Base-by-base conservation (phyloP, 2,888 invertebrate genomes). In the Mellilla xanthometata region DNA sequence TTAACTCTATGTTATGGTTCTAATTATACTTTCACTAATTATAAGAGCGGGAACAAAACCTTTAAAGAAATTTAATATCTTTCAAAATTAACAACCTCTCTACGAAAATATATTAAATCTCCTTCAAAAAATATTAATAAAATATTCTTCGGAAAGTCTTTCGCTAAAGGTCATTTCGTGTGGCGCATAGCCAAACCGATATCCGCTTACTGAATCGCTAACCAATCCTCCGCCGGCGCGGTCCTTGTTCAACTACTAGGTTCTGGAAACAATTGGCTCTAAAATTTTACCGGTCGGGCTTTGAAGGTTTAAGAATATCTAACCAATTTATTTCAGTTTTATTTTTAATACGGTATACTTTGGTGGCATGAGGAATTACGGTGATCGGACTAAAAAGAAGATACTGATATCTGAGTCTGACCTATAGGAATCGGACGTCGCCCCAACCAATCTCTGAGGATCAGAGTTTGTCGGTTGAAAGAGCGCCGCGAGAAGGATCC, bases 381-480 rank as follows among this genome's bases (percentile, higher is more conserved):
- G 41, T 49, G 41, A 45, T 31, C 31, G 52, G 55, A 58, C 48
- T 49, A 38, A 58, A 55, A 38, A 36, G 49, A 49, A 53, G 49
- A 35, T 32, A 19, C 15, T 19, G 3, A 19, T 19, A 3, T 19
- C 15, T 36, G 40, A 52, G 53, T 58, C 53, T 58, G 52, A 52
- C 49, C 53, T 50, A 45, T 52, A 58, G 57, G 57, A 58, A 58
- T 48, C 48, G 53, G 48, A 58, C 55, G 29, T 46, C 56, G 32
- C 45, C 55, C 24, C 53, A 50, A 44, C 55, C 51, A 19, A 39
- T 26, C 12, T 48, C 55, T 13, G 53, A 58, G 9, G 55, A 53
- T 40, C 49, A 49, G 34, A 52, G 55, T 26, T 12, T 24, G 7
- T 42, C 12, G 12, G 49, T 55, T 35, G 55, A 53, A 26, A 49